Base-by-base conservation (phyloP, 2,113 vertebrate species). In the Parotia lawesii region DNA sequence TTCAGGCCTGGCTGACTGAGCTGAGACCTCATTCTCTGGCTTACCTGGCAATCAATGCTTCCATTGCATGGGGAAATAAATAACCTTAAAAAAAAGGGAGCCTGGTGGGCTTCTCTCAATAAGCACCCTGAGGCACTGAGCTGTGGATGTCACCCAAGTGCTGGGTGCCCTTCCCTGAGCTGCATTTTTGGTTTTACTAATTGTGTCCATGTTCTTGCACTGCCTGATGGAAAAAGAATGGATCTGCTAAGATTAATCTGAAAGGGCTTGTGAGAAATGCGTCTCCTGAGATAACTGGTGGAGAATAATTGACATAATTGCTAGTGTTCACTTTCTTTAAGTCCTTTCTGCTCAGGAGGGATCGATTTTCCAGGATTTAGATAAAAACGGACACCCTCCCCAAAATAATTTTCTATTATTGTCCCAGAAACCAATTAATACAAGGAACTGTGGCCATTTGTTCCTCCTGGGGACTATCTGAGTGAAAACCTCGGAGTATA, bases 371-470 rank as follows among this genome's bases (percentile, higher is more conserved):
- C 44, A 87, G 79, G 72, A 69, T 96, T 94, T 75, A 86, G 84
- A 70, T 75, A 93, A 87, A 96, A 91, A 93, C 64, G 81, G 89
- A 81, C 62, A 78, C 37, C 67, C 38, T 76, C 69, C 69, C 44
- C 22, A 22, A 90, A 96, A 91, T 91, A 91, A 69, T 94, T 90
- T 92, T 84, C 82, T 82, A 91, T 95, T 93, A 85, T 91, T 90
- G 79, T 89, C 73, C 87, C 69, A 90, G 85, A 90, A 93, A 82
- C 73, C 95, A 96, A 94, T 96, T 95, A 94, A 91, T 56, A 78
- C n/a, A 53, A 79, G 62, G 50, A 90, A 62, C 89, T 76, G 60
- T 82, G 87, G 44, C 54, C 60, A 42, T 82, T 90, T 85, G 61
- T 61, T 75, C 57, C 83, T 93, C 87, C 47, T 80, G 90, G 76